These are phyloP conservation scores for Cacatua alba DNA, from an alignment of 2,113 vertebrate species.

Conservation along the genomic window DNA sequence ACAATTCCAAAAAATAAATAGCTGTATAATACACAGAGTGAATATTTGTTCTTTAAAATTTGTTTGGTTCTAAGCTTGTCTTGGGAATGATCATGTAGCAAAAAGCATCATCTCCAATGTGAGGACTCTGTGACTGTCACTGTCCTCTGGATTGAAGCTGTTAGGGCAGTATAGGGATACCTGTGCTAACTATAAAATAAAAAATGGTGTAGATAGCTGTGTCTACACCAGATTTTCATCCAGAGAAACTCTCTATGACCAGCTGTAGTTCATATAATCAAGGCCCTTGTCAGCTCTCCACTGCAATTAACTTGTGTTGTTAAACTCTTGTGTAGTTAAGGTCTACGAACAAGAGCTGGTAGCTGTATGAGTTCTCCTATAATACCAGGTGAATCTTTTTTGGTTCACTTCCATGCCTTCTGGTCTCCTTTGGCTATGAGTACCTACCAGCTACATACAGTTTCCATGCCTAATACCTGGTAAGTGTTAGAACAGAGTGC, in stretches of 20 bases:
- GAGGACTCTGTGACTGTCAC: background rate
- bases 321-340: background rate
- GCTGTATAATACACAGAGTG: background rate
- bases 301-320: background rate
- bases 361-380: background rate
- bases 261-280: background rate
- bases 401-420: background rate
- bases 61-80: background rate
- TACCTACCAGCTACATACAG: background rate
- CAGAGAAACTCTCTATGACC: background rate
- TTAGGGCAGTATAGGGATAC: too few species aligned
- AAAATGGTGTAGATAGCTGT: background rate
- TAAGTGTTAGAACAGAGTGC: background rate
- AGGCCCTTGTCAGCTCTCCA: background rate
- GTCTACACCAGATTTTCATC: background rate
- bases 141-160: background rate
- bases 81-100: background rate
- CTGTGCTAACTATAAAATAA: background rate
- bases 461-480: background rate
- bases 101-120: background rate
- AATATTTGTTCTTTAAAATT: background rate
- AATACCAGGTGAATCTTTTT: background rate
- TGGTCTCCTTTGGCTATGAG: background rate
- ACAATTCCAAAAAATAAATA: background rate
- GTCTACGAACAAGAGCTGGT: background rate